Base-by-base conservation (phyloP, 2,113 vertebrate genomes). In the Neotragus moschatus region DNA sequence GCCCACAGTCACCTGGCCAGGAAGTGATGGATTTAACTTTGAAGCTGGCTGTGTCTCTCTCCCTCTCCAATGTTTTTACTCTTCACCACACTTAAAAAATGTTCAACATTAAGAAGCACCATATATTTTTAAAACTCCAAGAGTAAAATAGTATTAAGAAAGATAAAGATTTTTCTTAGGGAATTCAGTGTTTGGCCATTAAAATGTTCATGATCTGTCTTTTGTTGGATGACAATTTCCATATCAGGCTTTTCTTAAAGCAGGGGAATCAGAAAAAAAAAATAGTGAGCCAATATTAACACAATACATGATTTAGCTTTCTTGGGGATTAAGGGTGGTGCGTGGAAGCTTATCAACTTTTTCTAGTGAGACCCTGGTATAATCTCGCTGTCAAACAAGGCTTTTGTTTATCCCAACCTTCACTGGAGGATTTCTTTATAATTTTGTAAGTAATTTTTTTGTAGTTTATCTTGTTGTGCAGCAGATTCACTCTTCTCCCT, bases 181-280 rank as follows among this genome's bases (percentile, higher is more conserved):
- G 25, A 90, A 51, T 23, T 36, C 28, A 77, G 28, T 84, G 47
- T 53, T 51, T 90, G 30, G 45, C 30, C 73, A 73, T 87, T 97
- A 81, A 96, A 97, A 94, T 93, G 94, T 60, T 90, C 73, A 81
- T 79, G 43, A 77, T 53, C 58, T 51, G 10, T 51, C 77, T 96
- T 96, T 58, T 51, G 30, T 13, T 58, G 60, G 30, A 84, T 33
- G 39, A 85, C 28, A 88, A 66, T 66, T 43, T 90, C 91, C 84
- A 51, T 7, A 49, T 47, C 43, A 77, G 85, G 30, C 58, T 92
- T 96, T 89, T 53, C 58, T 88, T 88, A 82, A 81, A 87, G 43
- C 7, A 66, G 55, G 11, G 2, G 26, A 56, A 60, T 84, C 85
- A 94, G 89, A 70, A 86, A 95, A 7, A 43, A 88, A 58, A 88